Percentiles rank a stretch among this genome's conserved stretches.
Evolutionary conservation across 2,113 vertebrate species (phyloP).

Genomic region (Menidia beryllina): DNA sequence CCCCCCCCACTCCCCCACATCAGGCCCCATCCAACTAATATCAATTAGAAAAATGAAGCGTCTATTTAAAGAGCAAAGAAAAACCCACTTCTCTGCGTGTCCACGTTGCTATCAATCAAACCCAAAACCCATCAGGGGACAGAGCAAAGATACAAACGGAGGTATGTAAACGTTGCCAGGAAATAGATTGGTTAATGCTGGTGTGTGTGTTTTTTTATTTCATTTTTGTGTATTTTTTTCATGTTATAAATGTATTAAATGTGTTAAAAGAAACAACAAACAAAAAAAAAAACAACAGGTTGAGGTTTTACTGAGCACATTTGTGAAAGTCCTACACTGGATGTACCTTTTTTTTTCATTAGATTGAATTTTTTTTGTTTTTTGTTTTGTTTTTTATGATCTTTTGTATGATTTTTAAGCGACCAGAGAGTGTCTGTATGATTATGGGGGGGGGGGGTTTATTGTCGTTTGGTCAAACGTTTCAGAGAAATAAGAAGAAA

Average conservation of each 20-base stretch:
- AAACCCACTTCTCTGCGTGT: constrained; percentile 48
- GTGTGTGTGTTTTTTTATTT: constrained; percentile 77
- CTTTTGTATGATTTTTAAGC: constrained; percentile 57
- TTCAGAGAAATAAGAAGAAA: constrained; percentile 45
- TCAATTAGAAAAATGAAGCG: constrained; percentile 59
- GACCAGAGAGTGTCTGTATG: constrained; percentile 58
- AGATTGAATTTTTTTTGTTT: constrained; percentile 64
- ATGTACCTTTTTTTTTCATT: constrained; percentile 75
- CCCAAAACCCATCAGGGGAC: constrained; percentile 69
- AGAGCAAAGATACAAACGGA: constrained; percentile 61
- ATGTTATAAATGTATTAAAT: constrained; percentile 84
- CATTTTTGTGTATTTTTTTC: constrained; percentile 74
- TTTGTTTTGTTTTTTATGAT: constrained; percentile 66
- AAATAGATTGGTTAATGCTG: constrained; percentile 71
- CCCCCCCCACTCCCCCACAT: constrained; percentile 43
- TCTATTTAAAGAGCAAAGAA: constrained; percentile 67
- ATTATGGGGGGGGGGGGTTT: constrained; percentile 60
- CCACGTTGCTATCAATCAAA: constrained; percentile 59
- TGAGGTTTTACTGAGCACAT: constrained; percentile 77
- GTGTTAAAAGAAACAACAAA: constrained; percentile 77
- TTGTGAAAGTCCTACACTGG: constrained; percentile 87
- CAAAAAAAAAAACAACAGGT: constrained; percentile 75
- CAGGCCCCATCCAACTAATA: constrained; percentile 67
- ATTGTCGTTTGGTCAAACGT: constrained; percentile 65
- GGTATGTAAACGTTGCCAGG: constrained; percentile 61